These are phyloP conservation scores for Tetramorium alpestre DNA, from an alignment of 1,140 invertebrate genomes.

Conservation along the genomic window DNA sequence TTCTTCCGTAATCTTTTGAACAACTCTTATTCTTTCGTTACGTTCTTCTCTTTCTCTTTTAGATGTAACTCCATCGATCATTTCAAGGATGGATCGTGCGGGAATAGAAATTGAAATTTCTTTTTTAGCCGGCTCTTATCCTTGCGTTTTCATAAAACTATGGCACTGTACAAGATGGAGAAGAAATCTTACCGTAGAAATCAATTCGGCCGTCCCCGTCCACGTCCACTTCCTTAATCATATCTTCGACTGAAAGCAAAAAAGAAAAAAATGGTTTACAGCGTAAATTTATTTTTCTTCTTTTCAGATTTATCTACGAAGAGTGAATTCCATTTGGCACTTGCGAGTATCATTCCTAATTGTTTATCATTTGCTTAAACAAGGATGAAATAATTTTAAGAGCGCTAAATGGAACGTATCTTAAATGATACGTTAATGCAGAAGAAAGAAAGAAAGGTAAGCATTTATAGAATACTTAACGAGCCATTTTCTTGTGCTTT, in stretches of 20 bases:
- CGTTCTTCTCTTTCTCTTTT: not conserved
- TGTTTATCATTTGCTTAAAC: no score
- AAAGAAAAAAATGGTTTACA: conserved; percentile 62
- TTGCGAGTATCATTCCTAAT: no score
- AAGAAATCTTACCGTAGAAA: conserved; percentile 90
- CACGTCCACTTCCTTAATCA: conserved; percentile 97
- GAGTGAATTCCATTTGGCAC: no score
- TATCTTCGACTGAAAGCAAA: conserved; percentile 92
- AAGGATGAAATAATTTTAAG: no score
- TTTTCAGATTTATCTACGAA: not conserved
- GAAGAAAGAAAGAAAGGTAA: not conserved
- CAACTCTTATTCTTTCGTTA: not conserved
- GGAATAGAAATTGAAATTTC: conserved; percentile 11
- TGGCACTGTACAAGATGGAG: not conserved
- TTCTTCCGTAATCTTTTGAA: not conserved
- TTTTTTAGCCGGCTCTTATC: not conserved
- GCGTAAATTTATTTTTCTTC: not conserved
- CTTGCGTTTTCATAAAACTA: not conserved
- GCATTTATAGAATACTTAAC: not conserved
- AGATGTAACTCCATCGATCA: conserved; percentile 16
- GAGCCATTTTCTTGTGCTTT: not conserved
- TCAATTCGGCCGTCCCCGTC: conserved; percentile 95
- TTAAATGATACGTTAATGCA: not conserved
- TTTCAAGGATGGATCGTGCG: not conserved
- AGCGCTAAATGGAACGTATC: no score